Percentiles rank a stretch among this genome's conserved stretches.
phyloP scores from a whole-genome alignment of 2,888 invertebrate species.

The Opisthograptis luteolata region DNA sequence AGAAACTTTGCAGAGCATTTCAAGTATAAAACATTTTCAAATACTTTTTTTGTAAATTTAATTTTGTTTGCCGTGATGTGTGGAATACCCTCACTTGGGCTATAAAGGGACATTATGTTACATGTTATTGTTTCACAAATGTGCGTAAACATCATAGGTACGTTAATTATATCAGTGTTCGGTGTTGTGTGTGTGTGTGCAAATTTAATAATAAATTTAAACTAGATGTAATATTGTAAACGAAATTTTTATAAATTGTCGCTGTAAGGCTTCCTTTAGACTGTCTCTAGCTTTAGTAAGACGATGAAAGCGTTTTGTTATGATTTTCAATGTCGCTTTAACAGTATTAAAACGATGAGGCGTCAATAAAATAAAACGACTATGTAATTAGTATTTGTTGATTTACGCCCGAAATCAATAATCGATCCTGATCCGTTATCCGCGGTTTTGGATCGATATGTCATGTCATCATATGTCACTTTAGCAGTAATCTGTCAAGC shows the following conservation, averaged over 20 bases:
- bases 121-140: neutral
- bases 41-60: no score
- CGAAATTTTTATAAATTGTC: constrained; percentile 30
- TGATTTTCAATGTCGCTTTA: constrained; percentile 39
- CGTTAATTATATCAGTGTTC: constrained; percentile 44
- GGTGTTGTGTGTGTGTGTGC: constrained; percentile 60
- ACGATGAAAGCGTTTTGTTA: constrained; percentile 3
- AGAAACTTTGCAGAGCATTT: no score
- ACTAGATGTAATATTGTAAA: constrained; percentile 24
- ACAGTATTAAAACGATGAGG: constrained; percentile 74
- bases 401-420: constrained; percentile 15
- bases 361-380: constrained; percentile 42
- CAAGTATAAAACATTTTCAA: no score
- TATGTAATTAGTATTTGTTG: constrained; percentile 21
- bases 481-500: no score
- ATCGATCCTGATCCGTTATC: no score
- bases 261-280: constrained; percentile 51
- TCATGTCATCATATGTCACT: no score
- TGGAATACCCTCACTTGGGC: no score
- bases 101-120: no score
- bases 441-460: no score
- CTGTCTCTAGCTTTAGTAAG: constrained; percentile 58
- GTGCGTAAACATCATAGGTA: neutral
- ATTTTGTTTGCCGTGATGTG: no score
- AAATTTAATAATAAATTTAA: no score